Base-by-base conservation (phyloP, 2,113 vertebrate genomes). In the Chionodraco myersi region DNA sequence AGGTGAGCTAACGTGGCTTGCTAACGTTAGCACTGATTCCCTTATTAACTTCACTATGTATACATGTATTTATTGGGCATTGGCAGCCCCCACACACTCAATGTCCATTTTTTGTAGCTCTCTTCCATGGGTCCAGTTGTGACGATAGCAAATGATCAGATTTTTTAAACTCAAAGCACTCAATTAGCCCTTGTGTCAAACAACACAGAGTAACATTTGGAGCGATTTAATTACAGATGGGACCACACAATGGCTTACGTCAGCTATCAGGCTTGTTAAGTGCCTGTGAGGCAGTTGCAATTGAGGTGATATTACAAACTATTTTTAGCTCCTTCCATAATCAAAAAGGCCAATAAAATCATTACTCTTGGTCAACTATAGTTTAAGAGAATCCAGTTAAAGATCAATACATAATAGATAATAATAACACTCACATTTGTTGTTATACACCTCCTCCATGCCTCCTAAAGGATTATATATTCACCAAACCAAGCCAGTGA, bases 401-500 rank as follows among this genome's bases (percentile, higher is more conserved):
- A 5, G 18, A 54, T n/a, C 41, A 51, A 47, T n/a, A 64, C 45
- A 18, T 10, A 16, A 60, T 3, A 34, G 6, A 47, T 23, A 64
- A 41, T n/a, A 51, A 21, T 26, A 75, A 18, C n/a, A 26, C 60
- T 71, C 30, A 72, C 9, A 56, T 72, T 48, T 8, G 14, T 15
- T 30, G 49, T 60, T 53, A 41, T 41, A 41, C 36, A 41, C 36
- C 36, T 41, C 36, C 6, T 74, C 15, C 2, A 26, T 13, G 1
- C 58, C 54, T 68, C 62, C 47, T 60, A 34, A 63, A 62, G 18
- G 30, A 71, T 58, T 13, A 45, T 0, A 68, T 67, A 83, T 72
- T 44, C 75, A 79, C 36, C 47, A 72, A 80, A 77, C 53, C 41
- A 54, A 78, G 49, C 73, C 71, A 67, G 41, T 51, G 16, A 30